phyloP scores from a whole-genome alignment of 2,113 vertebrate genomes.

The Tupaia chinensis region DNA sequence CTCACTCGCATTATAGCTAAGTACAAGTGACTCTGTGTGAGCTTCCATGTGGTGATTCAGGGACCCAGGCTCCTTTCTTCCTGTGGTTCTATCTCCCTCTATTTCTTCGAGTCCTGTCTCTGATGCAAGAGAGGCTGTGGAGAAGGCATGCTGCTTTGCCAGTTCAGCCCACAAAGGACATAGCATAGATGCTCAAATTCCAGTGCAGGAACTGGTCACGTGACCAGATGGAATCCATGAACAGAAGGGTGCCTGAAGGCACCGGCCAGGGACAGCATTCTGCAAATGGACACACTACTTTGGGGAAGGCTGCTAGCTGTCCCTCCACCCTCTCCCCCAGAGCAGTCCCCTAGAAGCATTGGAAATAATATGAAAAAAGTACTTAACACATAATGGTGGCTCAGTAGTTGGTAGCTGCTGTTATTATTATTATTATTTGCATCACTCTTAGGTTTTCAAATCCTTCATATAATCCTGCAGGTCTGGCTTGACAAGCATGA shows the following conservation, averaged over 20 bases:
- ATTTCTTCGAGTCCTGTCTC: neutral
- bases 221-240: neutral
- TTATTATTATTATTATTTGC: neutral
- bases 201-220: neutral
- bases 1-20: neutral
- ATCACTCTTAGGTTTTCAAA: neutral
- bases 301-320: too few relatives aligned
- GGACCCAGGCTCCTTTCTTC: neutral
- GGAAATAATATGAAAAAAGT: neutral
- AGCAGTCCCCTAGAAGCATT: neutral
- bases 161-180: neutral
- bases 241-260: accelerated
- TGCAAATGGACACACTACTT: neutral
- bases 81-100: accelerated
- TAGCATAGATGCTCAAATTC: neutral
- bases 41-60: neutral
- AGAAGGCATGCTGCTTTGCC: neutral
- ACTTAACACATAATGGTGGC: accelerated
- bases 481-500: neutral
- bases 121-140: neutral
- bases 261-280: neutral
- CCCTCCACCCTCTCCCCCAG: neutral
- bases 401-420: too few relatives aligned
- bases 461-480: neutral
- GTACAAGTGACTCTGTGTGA: too few relatives aligned